Percentiles rank a stretch among this genome's conserved stretches.
Conservation (phyloP, 2,888 invertebrate species). For the Heliconius ismenius region DNA sequence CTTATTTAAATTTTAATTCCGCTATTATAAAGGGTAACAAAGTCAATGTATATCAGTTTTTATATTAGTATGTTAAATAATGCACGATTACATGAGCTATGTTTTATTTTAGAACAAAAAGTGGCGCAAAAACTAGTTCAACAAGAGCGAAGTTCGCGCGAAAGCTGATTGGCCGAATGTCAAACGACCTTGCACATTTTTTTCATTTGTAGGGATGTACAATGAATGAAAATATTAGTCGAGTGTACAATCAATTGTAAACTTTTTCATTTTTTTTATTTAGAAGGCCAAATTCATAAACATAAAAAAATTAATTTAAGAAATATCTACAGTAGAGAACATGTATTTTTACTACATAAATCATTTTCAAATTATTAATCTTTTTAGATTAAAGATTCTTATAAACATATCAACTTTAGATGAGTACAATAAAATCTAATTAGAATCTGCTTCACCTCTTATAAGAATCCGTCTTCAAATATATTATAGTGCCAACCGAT, state of each 20-base stretch:
- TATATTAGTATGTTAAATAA: conserved; percentile 30
- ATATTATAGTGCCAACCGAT: neutral
- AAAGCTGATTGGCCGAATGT: conserved; percentile 56
- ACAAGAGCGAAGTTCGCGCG: conserved; percentile 56
- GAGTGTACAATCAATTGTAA: neutral
- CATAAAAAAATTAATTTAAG: neutral
- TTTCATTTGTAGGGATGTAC: conserved; percentile 58
- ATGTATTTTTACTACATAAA: too few relatives aligned
- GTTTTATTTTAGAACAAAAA: conserved; percentile 34
- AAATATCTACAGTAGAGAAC: too few relatives aligned
- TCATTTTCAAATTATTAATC: too few relatives aligned
- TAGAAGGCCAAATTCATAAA: neutral
- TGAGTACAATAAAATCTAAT: neutral
- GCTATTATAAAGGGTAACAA: neutral
- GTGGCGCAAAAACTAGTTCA: conserved; percentile 50
- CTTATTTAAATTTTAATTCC: neutral
- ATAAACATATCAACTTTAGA: too few relatives aligned
- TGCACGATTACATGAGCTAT: conserved; percentile 27
- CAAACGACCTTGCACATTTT: conserved; percentile 70
- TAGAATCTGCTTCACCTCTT: neutral
- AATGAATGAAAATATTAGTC: neutral
- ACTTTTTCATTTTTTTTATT: neutral
- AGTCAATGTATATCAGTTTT: conserved; percentile 11
- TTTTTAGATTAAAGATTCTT: too few relatives aligned
- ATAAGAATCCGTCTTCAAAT: neutral